Evolutionary conservation across 1,140 invertebrate species (phyloP), one percentile per base, ranked within the genome.

Genomic region (Venturia canescens): DNA sequence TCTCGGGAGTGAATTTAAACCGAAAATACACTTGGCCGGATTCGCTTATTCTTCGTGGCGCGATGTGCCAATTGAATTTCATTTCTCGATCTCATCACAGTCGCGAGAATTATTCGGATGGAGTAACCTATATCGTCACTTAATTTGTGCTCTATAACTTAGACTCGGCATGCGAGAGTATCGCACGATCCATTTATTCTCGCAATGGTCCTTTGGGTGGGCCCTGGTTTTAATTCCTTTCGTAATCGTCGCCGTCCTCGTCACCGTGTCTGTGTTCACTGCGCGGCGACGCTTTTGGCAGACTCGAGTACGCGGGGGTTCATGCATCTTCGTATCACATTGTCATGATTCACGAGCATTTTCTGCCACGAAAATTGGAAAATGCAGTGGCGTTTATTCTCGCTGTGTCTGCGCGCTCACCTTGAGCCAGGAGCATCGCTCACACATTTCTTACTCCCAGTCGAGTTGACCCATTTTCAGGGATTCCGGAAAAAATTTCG

Each of bases 21-120:
- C 63, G 34, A 78, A 78, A 78, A 78, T 78, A 78, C 77, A 67
- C 50, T 78, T 78, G 77, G 77, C 77, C 77, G 38, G 77, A 48
- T 70, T 78, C 63, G 23, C 66, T 78, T 78, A 53, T 67, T 67
- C 77, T 31, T 69, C 57, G 5, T 23, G 29, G 31, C 66, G 66
- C n/a, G 66, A 38, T 78, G 60, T 78, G 77, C 77, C 77, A 78
- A 78, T 69, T 78, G 31, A 78, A 69, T 31, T 18, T 78, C 60
- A 78, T 67, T 11, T 44, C 38, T 44, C 38, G 38, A 44, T 44
- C 38, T 44, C 44, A 63, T 60, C 72, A 13, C 34, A 76, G 50
- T 76, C 72, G 53, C 72, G 53, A 60, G 72, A 76, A 76, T 76
- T 63, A 74, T 74, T 74, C 26, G 34, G 9, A 71, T 71, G 34